phyloP scores from a whole-genome alignment of 2,888 invertebrate genomes.

The Papilio elwesi region DNA sequence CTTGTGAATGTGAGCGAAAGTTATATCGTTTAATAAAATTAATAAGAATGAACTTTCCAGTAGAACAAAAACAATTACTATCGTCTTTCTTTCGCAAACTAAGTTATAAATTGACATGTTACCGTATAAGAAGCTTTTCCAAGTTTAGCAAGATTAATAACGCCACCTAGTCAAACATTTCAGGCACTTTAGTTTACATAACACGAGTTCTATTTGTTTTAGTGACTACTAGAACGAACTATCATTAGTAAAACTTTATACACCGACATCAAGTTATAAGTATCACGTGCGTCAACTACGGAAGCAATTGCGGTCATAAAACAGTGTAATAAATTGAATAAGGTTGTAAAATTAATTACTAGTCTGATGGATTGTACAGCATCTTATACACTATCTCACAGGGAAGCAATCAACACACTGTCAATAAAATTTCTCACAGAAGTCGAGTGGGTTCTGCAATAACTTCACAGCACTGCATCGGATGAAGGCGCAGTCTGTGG shows the following conservation, averaged over 20 bases:
- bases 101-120: too few species aligned
- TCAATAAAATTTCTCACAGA: constrained; percentile 36
- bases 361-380: neutral
- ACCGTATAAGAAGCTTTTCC: too few species aligned
- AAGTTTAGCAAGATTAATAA: too few species aligned
- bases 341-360: constrained; percentile 31
- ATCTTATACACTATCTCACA: neutral
- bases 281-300: neutral
- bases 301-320: neutral
- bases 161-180: too few species aligned
- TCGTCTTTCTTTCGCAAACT: too few species aligned
- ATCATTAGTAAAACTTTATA: neutral
- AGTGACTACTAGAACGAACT: too few species aligned
- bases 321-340: constrained; percentile 1
- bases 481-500: neutral
- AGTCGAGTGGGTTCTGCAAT: constrained; percentile 23
- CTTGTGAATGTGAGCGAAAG: neutral
- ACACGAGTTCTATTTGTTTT: too few species aligned
- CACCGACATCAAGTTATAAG: neutral
- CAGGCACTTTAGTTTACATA: too few species aligned
- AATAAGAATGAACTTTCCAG: neutral
- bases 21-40: neutral
- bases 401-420: constrained; percentile 43
- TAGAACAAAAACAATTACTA: neutral
- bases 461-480: neutral